These are phyloP conservation scores for Trochalopteron elliotii DNA, from an alignment of 2,113 vertebrate genomes.

Conservation along the genomic window DNA sequence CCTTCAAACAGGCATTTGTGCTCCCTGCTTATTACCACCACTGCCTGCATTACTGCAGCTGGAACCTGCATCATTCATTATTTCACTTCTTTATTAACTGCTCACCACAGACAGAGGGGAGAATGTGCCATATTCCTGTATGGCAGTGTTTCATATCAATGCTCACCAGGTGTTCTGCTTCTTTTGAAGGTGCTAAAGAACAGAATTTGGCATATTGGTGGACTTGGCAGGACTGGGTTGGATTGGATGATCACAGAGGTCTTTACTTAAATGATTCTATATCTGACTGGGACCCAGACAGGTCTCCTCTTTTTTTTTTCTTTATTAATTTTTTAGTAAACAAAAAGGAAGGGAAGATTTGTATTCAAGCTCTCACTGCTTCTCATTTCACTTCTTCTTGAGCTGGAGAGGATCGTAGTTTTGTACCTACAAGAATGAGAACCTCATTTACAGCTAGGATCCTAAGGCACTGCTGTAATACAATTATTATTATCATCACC, in stretches of 20 bases:
- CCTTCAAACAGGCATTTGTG: background rate
- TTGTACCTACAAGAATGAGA: background rate
- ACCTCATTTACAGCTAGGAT: background rate
- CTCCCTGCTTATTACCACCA: background rate
- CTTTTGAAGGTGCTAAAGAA: background rate
- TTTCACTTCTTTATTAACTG: background rate
- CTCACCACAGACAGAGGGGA: background rate
- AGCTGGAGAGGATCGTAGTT: background rate
- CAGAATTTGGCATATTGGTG: background rate
- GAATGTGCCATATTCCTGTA: background rate
- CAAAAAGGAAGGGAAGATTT: background rate
- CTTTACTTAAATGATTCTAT: background rate
- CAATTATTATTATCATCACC: conserved; percentile 25
- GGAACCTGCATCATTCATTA: background rate
- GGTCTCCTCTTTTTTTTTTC: background rate
- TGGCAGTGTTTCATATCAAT: background rate
- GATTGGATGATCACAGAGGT: background rate
- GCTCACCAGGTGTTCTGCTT: background rate
- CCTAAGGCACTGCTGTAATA: conserved; percentile 16
- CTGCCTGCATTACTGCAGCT: background rate
- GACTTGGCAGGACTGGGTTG: background rate
- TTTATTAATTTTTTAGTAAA: background rate
- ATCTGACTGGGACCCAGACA: background rate
- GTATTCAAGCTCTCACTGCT: background rate
- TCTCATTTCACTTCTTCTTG: background rate